These are phyloP conservation scores for Grammomys dolichurus DNA, from an alignment of 2,113 vertebrate genomes.

Conservation along the genomic window DNA sequence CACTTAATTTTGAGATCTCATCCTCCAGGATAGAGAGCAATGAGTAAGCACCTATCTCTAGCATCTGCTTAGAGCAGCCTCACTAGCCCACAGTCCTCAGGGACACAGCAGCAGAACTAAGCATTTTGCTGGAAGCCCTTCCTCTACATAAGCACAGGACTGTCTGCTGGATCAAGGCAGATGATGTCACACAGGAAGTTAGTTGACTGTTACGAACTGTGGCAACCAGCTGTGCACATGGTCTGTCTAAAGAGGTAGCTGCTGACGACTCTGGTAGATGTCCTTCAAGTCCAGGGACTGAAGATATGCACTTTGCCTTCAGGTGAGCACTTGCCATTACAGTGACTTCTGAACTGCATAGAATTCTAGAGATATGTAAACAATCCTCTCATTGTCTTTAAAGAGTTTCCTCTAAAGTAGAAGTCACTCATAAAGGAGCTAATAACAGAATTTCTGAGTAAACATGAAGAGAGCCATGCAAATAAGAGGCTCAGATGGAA, in stretches of 20 bases:
- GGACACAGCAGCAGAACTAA: background rate
- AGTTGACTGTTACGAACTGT: rapidly evolving
- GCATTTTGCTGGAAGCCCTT: background rate
- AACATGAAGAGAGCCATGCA: rapidly evolving
- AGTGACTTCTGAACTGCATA: background rate
- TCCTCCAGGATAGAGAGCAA: background rate
- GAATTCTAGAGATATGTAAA: background rate
- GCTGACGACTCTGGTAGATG: background rate
- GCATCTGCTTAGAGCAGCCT: no score
- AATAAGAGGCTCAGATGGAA: rapidly evolving
- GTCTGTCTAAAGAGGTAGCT: background rate
- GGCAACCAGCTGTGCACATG: rapidly evolving
- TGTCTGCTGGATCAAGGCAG: background rate
- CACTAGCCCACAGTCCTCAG: background rate
- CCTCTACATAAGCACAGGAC: background rate
- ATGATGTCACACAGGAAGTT: background rate
- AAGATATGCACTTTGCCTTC: background rate
- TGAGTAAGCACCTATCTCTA: rapidly evolving
- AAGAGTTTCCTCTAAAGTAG: background rate
- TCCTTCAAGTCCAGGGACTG: background rate
- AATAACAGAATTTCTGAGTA: rapidly evolving
- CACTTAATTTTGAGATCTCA: background rate
- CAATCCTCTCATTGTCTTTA: rapidly evolving
- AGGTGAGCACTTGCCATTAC: background rate
- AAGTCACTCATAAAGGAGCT: background rate